Conservation (phyloP, 2,113 vertebrate species). For the Callocephalon fimbriatum region DNA sequence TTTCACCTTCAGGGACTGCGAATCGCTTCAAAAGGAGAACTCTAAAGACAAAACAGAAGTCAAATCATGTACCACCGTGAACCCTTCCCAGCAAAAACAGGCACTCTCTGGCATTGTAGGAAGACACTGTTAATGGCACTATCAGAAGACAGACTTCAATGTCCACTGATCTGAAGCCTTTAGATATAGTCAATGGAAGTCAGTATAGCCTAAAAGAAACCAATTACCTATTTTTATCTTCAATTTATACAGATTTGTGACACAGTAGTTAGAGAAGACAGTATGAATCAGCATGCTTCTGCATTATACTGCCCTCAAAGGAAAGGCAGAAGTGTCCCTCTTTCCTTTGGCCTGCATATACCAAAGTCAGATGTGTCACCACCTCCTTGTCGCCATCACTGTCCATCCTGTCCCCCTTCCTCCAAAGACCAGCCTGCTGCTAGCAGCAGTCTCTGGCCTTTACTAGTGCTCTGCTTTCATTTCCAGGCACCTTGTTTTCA, state of each 20-base stretch:
- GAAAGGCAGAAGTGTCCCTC: rapidly evolving
- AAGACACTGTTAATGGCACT: background rate
- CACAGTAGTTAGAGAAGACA: background rate
- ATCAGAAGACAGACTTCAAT: background rate
- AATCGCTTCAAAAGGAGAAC: background rate
- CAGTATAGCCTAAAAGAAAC: background rate
- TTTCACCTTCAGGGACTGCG: background rate
- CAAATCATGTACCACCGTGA: background rate
- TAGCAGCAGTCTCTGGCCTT: background rate
- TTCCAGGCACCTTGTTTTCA: background rate
- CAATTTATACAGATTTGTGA: rapidly evolving
- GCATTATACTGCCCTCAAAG: background rate
- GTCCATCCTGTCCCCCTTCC: background rate
- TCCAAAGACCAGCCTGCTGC: rapidly evolving
- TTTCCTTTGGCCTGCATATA: background rate
- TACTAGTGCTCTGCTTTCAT: background rate
- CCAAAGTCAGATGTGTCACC: background rate
- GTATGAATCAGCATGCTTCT: background rate
- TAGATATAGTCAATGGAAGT: background rate
- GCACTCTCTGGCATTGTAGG: background rate
- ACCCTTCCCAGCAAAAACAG: background rate
- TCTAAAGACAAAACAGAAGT: background rate
- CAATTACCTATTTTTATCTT: background rate
- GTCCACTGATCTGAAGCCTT: background rate
- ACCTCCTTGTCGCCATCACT: background rate